Evolutionary conservation across 2,888 invertebrate species (phyloP), one percentile per base, ranked within the genome.

Genomic region (Steinernema scapterisci): DNA sequence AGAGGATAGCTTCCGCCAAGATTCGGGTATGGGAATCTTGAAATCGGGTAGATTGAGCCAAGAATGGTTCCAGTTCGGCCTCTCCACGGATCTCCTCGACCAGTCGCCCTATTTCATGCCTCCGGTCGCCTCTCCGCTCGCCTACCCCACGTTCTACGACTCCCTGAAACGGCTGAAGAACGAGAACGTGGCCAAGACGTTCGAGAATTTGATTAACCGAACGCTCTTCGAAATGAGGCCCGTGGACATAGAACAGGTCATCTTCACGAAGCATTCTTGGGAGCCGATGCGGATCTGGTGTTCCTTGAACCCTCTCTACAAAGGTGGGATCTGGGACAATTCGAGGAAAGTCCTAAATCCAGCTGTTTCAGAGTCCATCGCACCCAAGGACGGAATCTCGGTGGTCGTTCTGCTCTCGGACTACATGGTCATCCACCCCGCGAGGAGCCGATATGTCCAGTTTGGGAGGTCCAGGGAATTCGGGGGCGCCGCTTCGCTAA

Each of bases 101-200:
- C 48, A 48, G 19, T 48, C 48, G 48, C 48, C 48, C 19, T 48
- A 48, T 48, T 48, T 48, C 48, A 48, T 48, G 48, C 48, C 48
- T 48, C 19, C 2, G 5, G 48, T 48, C n/a, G 13, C 2, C 13
- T 19, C 48, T 48, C 48, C 48, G 48, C 48, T 48, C 48, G 2
- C n/a, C 13, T 48, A 48, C 48, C 16, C n/a, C 48, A 19, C n/a
- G 13, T 48, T 48, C n/a, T 48, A 48, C 48, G 13, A 48, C n/a
- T 48, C 48, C n/a, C 3, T 48, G 13, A 48, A 19, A 13, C 16
- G 13, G 48, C 19, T 48, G 6, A 3, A 48, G 13, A 48, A 48
- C 19, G 48, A 48, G 13, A 48, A 48, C 13, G 48, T 48, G 16
- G 48, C 48, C 5, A 3, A 16, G 5, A 19, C 48, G 2, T 13